Evolutionary conservation across 2,113 vertebrate species (phyloP).

Genomic region (Hyaena hyaena): DNA sequence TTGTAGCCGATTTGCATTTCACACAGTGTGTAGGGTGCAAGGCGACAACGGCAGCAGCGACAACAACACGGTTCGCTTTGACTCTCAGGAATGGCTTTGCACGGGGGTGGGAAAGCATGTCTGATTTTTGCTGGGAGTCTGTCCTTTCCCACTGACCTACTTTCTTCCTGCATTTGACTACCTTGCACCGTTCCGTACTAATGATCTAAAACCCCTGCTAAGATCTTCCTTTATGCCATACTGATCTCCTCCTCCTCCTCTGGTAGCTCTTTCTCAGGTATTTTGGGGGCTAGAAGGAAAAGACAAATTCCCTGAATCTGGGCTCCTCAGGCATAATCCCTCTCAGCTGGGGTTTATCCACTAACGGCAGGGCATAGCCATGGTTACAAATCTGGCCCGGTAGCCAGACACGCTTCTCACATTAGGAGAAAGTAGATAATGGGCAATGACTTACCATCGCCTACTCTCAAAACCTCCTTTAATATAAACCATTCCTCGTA

Average conservation of each 20-base stretch:
- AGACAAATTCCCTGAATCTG: background rate
- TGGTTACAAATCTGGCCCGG: background rate
- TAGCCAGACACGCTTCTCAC: background rate
- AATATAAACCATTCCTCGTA: slow-evolving; percentile 21
- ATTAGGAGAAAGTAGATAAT: background rate
- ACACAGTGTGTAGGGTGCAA: slow-evolving; percentile 50
- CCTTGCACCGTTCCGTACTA: background rate
- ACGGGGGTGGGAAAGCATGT: rapidly evolving
- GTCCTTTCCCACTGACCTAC: slow-evolving; percentile 36
- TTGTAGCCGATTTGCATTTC: slow-evolving; percentile 71
- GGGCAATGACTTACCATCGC: background rate
- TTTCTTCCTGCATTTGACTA: slow-evolving; percentile 52
- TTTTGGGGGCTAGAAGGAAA: slow-evolving; percentile 38
- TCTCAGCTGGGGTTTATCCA: background rate
- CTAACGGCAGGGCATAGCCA: background rate
- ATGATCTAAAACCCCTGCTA: slow-evolving; percentile 46
- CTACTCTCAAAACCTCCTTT: slow-evolving; percentile 8
- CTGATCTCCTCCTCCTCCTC: background rate
- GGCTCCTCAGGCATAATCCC: background rate
- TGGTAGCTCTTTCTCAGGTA: background rate
- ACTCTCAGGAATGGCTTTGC: slow-evolving; percentile 11
- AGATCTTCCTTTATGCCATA: background rate
- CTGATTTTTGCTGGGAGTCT: background rate
- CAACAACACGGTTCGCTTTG: background rate
- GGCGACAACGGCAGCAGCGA: background rate